Conservation (phyloP, 1,140 invertebrate genomes). For the Heliconius himera region DNA sequence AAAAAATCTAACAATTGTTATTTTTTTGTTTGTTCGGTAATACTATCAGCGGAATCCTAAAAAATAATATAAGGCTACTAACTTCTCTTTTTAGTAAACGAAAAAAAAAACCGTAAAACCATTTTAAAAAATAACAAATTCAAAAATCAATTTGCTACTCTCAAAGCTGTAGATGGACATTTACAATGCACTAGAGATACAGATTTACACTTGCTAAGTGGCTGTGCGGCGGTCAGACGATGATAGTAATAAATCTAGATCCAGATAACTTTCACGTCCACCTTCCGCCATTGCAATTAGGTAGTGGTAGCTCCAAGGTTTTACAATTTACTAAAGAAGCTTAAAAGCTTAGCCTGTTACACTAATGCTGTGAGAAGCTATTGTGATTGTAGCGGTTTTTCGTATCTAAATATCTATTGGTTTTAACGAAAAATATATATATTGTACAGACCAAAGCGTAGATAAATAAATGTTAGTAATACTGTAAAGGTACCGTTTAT, state of each 20-base stretch:
- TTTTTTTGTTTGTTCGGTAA: no score
- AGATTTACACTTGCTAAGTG: conserved; percentile 46
- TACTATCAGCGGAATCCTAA: no score
- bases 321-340: conserved; percentile 13
- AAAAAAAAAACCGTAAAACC: neutral
- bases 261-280: conserved; percentile 53
- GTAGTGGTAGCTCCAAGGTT: conserved; percentile 18
- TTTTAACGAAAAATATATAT: no score
- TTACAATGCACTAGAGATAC: conserved; percentile 23
- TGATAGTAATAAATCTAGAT: conserved; percentile 55
- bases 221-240: conserved; percentile 49
- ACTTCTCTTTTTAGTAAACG: no score
- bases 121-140: neutral
- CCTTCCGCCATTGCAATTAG: conserved; percentile 48
- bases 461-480: no score
- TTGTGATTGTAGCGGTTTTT: neutral
- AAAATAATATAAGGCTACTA: neutral
- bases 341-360: conserved; percentile 6
- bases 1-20: neutral
- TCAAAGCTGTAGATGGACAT: conserved; percentile 2
- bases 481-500: no score
- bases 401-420: no score
- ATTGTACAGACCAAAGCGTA: no score
- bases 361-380: neutral
- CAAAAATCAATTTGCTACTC: neutral